These are phyloP conservation scores for Eumaeus atala DNA, from an alignment of 1,140 invertebrate genomes.

Conservation along the genomic window DNA sequence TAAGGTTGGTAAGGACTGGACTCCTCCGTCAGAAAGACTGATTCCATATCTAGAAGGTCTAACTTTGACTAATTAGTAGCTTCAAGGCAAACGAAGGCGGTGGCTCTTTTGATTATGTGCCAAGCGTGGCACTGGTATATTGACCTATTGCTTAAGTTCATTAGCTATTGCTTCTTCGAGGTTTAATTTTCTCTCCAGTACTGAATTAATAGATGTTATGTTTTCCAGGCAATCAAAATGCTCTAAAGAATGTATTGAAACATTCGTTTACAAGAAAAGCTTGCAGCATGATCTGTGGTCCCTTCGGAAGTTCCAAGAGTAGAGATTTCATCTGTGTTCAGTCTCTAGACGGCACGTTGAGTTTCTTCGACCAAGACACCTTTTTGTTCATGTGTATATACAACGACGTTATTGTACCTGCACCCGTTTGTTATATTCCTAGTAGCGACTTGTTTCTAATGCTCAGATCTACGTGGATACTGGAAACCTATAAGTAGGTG, in stretches of 20 bases:
- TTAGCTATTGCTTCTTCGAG: too few species aligned
- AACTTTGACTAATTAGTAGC: too few species aligned
- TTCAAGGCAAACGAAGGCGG: too few species aligned
- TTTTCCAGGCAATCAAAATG: slow-evolving; percentile 77
- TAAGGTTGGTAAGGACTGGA: too few species aligned
- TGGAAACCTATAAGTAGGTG: slow-evolving; percentile 86
- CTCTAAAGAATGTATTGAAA: slow-evolving; percentile 77
- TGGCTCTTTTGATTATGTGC: too few species aligned
- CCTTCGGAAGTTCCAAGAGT: slow-evolving; percentile 86
- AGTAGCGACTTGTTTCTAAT: slow-evolving; percentile 88
- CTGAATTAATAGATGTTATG: too few species aligned
- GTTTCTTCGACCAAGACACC: slow-evolving; percentile 92
- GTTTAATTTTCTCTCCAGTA: too few species aligned
- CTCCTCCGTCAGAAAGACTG: too few species aligned
- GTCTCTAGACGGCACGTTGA: slow-evolving; percentile 87
- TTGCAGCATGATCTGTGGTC: slow-evolving; percentile 82
- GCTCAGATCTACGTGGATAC: slow-evolving; percentile 80
- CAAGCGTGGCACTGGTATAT: too few species aligned
- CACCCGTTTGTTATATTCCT: slow-evolving; percentile 84
- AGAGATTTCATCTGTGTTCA: slow-evolving; percentile 91
- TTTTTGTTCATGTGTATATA: slow-evolving; percentile 85
- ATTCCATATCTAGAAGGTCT: too few species aligned
- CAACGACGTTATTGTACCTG: slow-evolving; percentile 85
- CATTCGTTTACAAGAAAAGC: slow-evolving; percentile 79
- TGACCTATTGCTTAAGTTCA: too few species aligned